Base-by-base conservation (phyloP, 2,888 invertebrate genomes). In the Sphaeridia pumilis region DNA sequence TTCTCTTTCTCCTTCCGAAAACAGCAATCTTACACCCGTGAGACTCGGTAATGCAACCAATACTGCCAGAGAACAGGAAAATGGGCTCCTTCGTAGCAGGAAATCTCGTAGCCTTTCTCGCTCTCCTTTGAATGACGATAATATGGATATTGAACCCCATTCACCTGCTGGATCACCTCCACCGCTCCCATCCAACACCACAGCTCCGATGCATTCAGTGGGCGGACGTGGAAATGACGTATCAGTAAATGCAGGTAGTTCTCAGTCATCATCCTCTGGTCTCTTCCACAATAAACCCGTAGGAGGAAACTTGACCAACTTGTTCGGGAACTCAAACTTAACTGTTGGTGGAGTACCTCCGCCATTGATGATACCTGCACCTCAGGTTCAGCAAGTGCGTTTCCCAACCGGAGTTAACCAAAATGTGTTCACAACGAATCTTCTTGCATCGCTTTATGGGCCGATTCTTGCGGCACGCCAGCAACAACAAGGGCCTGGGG, bases 401-500 rank as follows among this genome's bases (percentile, higher is more conserved):
- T 52, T 56, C 28, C 38, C 22, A 17, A 4, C 50, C 3, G 36
- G 31, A 20, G 46, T 53, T 17, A 55, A 55, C 42, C 58, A 56
- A 27, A 49, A 42, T 36, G 34, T 58, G 27, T 28, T 56, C n/a
- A 52, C 56, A 27, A 42, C 52, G 5, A 58, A 58, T 44, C 52
- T 55, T 20, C 41, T 64, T 28, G 62, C 60, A 12, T 61, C 57
- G 38, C 43, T 61, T 17, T 52, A 60, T 20, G 61, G 58, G 28
- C 60, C 55, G 36, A 46, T 57, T 31, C 20, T 34, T 53, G 59
- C 54, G 47, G 57, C 51, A 50, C 52, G 50, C 45, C 60, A 50
- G 56, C 60, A 45, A 51, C 59, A 54, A 73, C 74, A 4, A 74
- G 42, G 77, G 77, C 50, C 76, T 79, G 52, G 85, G 83, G 69